Base-by-base conservation (phyloP, 2,113 vertebrate genomes). In the Tinamus guttatus region DNA sequence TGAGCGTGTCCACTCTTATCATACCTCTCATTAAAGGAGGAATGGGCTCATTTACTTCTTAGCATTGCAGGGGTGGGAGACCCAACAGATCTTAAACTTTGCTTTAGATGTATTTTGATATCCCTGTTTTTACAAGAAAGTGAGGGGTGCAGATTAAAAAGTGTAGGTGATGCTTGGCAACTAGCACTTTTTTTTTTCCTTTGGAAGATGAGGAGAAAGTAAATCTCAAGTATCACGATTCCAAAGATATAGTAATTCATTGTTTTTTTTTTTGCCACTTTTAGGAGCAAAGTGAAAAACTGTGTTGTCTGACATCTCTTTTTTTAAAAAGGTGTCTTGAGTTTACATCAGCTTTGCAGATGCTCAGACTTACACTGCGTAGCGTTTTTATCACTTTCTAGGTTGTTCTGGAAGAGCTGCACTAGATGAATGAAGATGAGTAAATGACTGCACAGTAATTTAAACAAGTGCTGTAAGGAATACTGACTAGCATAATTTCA, bases 1-100 rank as follows among this genome's bases (percentile, higher is more conserved):
- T 70, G 36, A 13, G 0, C 3, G 2, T 40, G 25, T 28, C 12
- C 14, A 1, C n/a, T 34, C 22, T 11, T 4, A 30, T 56, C 54
- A 3, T 11, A 13, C 40, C 36, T 89, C 54, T 81, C 14, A 11
- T 15, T 14, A 5, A 9, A 60, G 19, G 25, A 56, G 19, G 27
- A 28, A 54, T 54, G 5, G 10, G 10, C 36, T 36, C 71, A 0
- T 30, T 24, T 56, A 40, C 20, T 85, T 5, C 11, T 70, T 41
- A 15, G 25, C 21, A 18, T 27, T 59, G 5, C 22, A 36, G 22
- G 32, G 32, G 11, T 15, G 20, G 41, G 51, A 77, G 41, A 65
- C 30, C 36, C 30, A 18, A 38, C n/a, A 47, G 32, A 22, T 34
- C 27, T 28, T 81, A 25, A 77, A 78, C 28, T 85, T 69, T 38